These are phyloP conservation scores for Percina caprodes DNA, from an alignment of 2,113 vertebrate species.

Conservation along the genomic window DNA sequence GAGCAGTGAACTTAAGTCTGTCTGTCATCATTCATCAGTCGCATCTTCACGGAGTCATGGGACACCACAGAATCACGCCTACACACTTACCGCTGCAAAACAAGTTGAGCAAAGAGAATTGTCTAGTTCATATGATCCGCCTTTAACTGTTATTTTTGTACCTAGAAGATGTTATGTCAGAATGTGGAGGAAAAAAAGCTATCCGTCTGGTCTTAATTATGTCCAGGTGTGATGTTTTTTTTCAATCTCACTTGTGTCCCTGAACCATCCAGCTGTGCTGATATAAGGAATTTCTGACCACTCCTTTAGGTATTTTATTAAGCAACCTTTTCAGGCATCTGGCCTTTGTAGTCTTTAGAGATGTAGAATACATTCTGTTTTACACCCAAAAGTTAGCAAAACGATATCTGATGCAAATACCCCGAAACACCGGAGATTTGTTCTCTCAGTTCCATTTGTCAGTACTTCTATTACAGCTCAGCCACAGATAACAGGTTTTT, in stretches of 20 bases:
- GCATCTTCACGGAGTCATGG: constrained; percentile 8
- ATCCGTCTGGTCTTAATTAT: not conserved
- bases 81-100: constrained; percentile 48
- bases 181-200: not conserved
- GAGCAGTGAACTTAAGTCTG: not conserved
- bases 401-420: not conserved
- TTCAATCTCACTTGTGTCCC: not conserved
- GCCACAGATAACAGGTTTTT: constrained; percentile 15
- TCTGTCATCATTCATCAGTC: constrained; percentile 17
- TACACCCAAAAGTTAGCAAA: not conserved
- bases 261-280: not conserved
- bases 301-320: not conserved
- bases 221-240: not conserved
- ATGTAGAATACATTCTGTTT: not conserved
- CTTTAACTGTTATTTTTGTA: constrained; percentile 20
- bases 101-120: constrained; percentile 36
- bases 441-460: not conserved
- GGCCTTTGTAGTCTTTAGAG: not conserved
- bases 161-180: not conserved
- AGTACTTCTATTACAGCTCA: constrained; percentile 29
- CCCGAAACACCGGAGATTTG: not conserved
- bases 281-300: not conserved
- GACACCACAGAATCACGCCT: constrained; percentile 24
- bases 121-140: constrained; percentile 12
- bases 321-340: not conserved